These are phyloP conservation scores for Serranus cabrilla DNA, from an alignment of 2,797 vertebrate genomes.

Conservation along the genomic window DNA sequence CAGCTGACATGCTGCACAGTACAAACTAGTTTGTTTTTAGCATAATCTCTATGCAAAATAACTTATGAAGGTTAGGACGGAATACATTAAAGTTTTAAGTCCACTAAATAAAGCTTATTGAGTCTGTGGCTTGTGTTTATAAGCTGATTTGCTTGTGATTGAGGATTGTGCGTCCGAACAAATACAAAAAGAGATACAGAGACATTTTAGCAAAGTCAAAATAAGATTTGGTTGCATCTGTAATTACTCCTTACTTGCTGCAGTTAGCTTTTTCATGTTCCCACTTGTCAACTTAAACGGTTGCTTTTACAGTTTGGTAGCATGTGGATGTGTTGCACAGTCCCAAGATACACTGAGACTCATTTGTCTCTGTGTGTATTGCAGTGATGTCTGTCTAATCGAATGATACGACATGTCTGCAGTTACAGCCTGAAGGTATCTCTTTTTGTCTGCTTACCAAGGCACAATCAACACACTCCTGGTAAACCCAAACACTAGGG, in stretches of 20 bases:
- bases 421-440: constrained; percentile 4
- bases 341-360: constrained; percentile 20
- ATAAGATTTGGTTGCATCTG: not conserved
- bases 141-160: not conserved
- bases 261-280: constrained; percentile 20
- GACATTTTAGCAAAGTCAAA: constrained; percentile 12
- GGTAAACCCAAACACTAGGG: constrained; percentile 28
- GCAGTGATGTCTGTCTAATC: constrained; percentile 14
- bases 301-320: constrained; percentile 15
- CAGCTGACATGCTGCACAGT: not conserved
- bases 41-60: not conserved
- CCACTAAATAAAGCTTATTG: not conserved
- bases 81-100: not conserved
- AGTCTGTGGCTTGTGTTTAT: constrained; percentile 1
- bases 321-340: not conserved
- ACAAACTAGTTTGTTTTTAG: not conserved
- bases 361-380: constrained; percentile 32
- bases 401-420: constrained; percentile 5
- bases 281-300: constrained; percentile 4
- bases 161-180: not conserved
- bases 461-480: constrained; percentile 35
- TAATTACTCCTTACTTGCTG: constrained; percentile 4
- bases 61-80: not conserved
- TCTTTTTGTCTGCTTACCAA: constrained; percentile 26
- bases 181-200: not conserved